phyloP scores from a whole-genome alignment of 2,113 vertebrate genomes.

The Cheilinus undulatus region DNA sequence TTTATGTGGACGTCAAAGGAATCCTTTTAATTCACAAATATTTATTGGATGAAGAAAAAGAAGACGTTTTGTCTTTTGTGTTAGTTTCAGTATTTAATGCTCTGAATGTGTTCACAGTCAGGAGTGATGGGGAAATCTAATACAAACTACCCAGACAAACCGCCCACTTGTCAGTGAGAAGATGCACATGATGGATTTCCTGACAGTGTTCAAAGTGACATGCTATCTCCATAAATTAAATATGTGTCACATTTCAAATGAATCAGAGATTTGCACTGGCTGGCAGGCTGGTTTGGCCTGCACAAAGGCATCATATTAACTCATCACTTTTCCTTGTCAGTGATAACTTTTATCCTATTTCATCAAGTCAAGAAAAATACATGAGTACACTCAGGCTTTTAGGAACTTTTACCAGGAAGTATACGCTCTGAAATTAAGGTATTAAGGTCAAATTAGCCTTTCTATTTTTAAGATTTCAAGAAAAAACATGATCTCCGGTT shows the following conservation, averaged over 20 bases:
- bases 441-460: neutral
- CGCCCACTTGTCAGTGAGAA: neutral
- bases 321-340: neutral
- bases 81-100: neutral
- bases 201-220: neutral
- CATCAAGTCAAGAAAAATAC: neutral
- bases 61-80: neutral
- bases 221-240: neutral
- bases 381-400: neutral
- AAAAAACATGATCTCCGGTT: too few species aligned
- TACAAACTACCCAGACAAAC: neutral
- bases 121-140: neutral
- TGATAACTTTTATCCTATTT: neutral
- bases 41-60: neutral
- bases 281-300: neutral
- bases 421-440: neutral
- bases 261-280: neutral
- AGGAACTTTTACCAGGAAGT: neutral
- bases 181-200: neutral
- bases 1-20: too few species aligned
- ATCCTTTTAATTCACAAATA: neutral
- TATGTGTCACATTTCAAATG: neutral
- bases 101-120: neutral
- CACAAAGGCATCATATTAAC: slow-evolving; percentile 2
- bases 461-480: too few species aligned